Percentiles rank a stretch among this genome's conserved stretches.
These are phyloP conservation scores for Larimichthys crocea DNA, from an alignment of 2,113 vertebrate species.

Conservation along the genomic window DNA sequence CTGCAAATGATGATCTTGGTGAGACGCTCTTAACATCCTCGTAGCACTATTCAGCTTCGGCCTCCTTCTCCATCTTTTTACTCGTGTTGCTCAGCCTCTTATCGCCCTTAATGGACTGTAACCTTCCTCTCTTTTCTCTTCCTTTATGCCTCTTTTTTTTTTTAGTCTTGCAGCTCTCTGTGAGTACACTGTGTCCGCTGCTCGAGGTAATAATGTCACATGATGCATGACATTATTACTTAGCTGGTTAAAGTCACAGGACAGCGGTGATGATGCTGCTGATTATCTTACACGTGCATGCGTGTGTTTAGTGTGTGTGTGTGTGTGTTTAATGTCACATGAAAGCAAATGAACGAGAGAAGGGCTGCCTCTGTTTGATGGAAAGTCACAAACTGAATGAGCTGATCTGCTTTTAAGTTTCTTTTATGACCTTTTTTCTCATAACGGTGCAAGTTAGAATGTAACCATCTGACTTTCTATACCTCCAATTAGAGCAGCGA, in stretches of 20 bases:
- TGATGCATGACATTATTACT: conserved; percentile 67
- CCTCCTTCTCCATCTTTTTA: neutral
- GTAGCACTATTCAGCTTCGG: neutral
- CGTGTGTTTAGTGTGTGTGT: neutral
- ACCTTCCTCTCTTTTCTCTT: conserved; percentile 17
- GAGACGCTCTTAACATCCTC: conserved; percentile 17
- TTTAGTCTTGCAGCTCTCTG: conserved; percentile 40
- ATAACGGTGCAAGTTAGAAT: no score
- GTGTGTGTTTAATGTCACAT: neutral
- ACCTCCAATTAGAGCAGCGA: neutral
- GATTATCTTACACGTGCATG: conserved; percentile 65
- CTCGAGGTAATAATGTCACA: conserved; percentile 62
- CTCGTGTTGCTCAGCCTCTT: neutral
- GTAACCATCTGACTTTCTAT: no score
- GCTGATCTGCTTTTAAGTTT: no score
- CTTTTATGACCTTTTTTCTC: no score
- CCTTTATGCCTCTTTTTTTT: neutral
- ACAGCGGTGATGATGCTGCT: conserved; percentile 55
- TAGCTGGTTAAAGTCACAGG: conserved; percentile 75
- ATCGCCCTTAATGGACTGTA: neutral
- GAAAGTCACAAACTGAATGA: neutral
- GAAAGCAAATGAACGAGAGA: neutral
- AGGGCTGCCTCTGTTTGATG: neutral
- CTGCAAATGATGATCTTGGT: conserved; percentile 89
- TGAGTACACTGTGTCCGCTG: conserved; percentile 56